Conservation (phyloP, 2,797 vertebrate genomes). For the Siniperca scherzeri region DNA sequence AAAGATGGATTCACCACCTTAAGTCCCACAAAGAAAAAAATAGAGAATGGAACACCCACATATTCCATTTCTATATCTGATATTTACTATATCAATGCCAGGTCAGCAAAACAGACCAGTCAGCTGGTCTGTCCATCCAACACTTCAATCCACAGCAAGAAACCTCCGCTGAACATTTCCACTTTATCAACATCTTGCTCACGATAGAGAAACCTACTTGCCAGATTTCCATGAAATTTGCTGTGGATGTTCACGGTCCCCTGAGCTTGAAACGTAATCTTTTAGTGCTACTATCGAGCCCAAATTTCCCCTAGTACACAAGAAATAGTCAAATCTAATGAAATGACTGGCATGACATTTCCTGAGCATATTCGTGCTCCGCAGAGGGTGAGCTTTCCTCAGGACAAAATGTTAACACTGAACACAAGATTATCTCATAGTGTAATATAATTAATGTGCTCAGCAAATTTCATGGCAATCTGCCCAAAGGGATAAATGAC, state of each 20-base stretch:
- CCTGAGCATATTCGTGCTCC: background rate
- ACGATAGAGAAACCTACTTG: background rate
- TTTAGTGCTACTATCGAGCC: background rate
- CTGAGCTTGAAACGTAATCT: background rate
- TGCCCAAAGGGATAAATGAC: background rate
- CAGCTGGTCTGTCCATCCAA: background rate
- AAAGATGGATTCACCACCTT: constrained; percentile 96
- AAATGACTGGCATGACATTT: background rate
- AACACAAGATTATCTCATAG: background rate
- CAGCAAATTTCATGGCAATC: background rate
- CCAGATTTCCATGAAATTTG: background rate
- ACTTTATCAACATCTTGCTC: background rate
- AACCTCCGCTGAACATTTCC: background rate
- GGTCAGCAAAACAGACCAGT: background rate
- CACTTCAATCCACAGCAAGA: background rate
- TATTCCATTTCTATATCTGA: background rate
- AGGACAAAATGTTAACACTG: background rate
- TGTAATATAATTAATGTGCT: background rate
- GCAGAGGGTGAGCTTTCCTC: background rate
- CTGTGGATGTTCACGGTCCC: background rate
- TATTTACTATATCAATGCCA: background rate
- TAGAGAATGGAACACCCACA: background rate
- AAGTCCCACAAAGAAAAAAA: background rate
- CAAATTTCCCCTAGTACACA: background rate
- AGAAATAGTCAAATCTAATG: background rate